A percentile compares a stretch with the other conserved stretches of the same genome.
Evolutionary conservation across 2,113 vertebrate genomes (phyloP).

Genomic region (Ondatra zibethicus): DNA sequence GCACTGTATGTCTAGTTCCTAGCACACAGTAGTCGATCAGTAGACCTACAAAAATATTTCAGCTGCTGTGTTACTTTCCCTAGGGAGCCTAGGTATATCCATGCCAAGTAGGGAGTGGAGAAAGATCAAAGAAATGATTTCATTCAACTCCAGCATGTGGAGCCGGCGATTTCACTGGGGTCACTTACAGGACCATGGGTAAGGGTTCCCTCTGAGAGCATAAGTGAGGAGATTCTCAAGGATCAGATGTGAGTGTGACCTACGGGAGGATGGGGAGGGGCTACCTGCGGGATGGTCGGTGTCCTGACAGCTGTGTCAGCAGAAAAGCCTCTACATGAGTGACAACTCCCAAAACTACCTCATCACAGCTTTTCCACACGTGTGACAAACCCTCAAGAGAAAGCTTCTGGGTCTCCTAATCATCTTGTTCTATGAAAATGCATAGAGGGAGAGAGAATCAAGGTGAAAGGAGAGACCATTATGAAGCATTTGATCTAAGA

Average conservation of each 20-base stretch:
- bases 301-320: neutral
- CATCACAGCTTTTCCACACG: too few species aligned
- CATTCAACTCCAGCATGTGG: neutral
- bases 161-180: neutral
- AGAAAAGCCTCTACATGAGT: neutral
- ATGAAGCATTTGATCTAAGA: neutral
- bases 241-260: neutral
- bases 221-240: neutral
- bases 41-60: conserved; percentile 2
- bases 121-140: neutral
- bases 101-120: neutral
- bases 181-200: too few species aligned
- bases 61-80: neutral
- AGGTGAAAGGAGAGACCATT: neutral
- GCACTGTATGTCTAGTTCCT: neutral
- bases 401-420: neutral
- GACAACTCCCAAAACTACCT: neutral
- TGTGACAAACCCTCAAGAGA: neutral
- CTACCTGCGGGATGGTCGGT: neutral
- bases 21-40: neutral
- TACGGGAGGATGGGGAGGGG: neutral
- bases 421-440: neutral
- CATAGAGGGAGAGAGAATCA: neutral
- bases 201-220: neutral
- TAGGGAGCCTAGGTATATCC: neutral